A percentile compares a stretch with the other conserved stretches of the same genome.
Conservation (phyloP, 1,140 invertebrate genomes). For the Chymomyza costata region DNA sequence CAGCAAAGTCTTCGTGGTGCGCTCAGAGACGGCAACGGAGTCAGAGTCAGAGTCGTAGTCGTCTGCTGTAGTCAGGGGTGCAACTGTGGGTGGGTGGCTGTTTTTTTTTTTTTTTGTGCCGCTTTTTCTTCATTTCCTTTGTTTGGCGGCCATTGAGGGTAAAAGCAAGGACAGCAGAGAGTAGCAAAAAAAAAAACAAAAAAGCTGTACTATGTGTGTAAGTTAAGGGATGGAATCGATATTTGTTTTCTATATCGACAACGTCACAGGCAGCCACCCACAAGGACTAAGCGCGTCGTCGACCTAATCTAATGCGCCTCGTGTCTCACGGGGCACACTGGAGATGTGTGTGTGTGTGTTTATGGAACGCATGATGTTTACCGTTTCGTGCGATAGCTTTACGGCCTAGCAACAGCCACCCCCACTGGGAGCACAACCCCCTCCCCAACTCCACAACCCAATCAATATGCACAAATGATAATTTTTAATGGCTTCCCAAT, state of each 20-base stretch:
- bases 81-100: slow-evolving; percentile 50
- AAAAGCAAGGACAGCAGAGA: slow-evolving; percentile 28
- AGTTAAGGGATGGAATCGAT: slow-evolving; percentile 74
- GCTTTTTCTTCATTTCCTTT: slow-evolving; percentile 52
- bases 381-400: slow-evolving; percentile 15
- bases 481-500: slow-evolving; percentile 69
- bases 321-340: slow-evolving; percentile 50
- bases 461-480: slow-evolving; percentile 71
- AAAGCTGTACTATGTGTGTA: slow-evolving; percentile 35
- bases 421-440: background rate
- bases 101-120: slow-evolving; percentile 31
- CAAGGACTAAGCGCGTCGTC: slow-evolving; percentile 17
- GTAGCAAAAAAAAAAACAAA: background rate
- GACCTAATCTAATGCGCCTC: slow-evolving; percentile 64
- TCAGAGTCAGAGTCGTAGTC: slow-evolving; percentile 27
- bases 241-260: slow-evolving; percentile 62
- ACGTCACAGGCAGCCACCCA: slow-evolving; percentile 35
- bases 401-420: background rate
- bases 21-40: slow-evolving; percentile 29
- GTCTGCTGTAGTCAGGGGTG: slow-evolving; percentile 57
- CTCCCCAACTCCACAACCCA: slow-evolving; percentile 27
- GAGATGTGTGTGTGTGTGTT: slow-evolving; percentile 8
- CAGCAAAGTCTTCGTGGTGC: slow-evolving; percentile 22
- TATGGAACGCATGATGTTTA: slow-evolving; percentile 25
- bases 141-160: slow-evolving; percentile 71